phyloP scores from a whole-genome alignment of 92 coral and sea anemone species.

The Virgularia gustaviana region DNA sequence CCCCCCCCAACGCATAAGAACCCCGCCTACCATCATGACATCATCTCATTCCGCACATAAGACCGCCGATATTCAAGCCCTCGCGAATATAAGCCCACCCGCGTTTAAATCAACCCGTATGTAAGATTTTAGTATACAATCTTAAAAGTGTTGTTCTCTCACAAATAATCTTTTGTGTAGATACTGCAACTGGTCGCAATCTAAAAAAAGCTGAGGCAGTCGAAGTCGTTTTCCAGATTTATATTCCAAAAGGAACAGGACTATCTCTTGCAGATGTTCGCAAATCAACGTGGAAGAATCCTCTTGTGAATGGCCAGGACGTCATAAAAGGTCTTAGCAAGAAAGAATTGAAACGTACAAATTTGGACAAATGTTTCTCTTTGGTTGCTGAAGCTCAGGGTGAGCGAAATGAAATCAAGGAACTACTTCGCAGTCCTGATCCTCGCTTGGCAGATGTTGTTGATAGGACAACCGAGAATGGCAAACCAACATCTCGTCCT shows the following conservation, averaged over 20 bases:
- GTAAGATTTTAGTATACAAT: too few species aligned
- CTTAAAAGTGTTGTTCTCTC: background rate
- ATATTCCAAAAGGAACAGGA: slow-evolving; percentile 94
- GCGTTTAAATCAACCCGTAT: too few species aligned
- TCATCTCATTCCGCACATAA: too few species aligned
- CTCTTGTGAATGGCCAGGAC: slow-evolving; percentile 84
- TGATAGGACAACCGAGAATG: slow-evolving; percentile 1
- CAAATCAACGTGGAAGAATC: slow-evolving; percentile 95
- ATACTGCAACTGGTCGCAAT: slow-evolving; percentile 72
- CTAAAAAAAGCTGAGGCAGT: slow-evolving; percentile 97
- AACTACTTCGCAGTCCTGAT: slow-evolving; percentile 64
- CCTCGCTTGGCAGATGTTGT: slow-evolving; percentile 20
- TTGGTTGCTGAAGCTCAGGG: slow-evolving; percentile 80
- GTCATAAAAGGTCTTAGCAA: slow-evolving; percentile 82
- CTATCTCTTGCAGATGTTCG: slow-evolving; percentile 84
- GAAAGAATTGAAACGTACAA: slow-evolving; percentile 87
- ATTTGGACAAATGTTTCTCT: slow-evolving; percentile 70
- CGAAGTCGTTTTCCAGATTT: slow-evolving; percentile 91
- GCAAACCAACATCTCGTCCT: background rate
- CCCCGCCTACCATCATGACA: too few species aligned
- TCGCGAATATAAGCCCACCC: too few species aligned
- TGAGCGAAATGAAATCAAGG: slow-evolving; percentile 81
- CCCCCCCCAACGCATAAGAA: too few species aligned
- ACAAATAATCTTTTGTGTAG: slow-evolving; percentile 40
- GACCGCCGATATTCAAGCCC: too few species aligned